Evolutionary conservation across 2,888 invertebrate species (phyloP).

Genomic region (Pedicia rivosa): DNA sequence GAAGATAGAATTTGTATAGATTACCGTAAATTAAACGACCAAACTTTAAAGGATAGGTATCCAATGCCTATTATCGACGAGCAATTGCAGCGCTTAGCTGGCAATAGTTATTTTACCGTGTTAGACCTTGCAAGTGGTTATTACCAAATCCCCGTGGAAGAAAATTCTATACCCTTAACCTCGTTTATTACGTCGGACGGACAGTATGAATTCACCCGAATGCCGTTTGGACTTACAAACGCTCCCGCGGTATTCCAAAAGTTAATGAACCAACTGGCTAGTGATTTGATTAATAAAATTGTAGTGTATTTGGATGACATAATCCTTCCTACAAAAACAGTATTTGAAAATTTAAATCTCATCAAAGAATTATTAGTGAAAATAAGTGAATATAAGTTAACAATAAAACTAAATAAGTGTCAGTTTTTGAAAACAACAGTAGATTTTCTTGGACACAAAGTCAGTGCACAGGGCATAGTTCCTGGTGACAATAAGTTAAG

Average conservation of each 20-base stretch:
- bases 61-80: slow-evolving; percentile 25
- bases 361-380: too few relatives aligned
- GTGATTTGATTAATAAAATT: slow-evolving; percentile 10
- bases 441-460: too few relatives aligned
- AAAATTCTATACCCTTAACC: slow-evolving; percentile 19
- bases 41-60: slow-evolving; percentile 19
- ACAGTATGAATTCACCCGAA: slow-evolving; percentile 21
- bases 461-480: too few relatives aligned
- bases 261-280: slow-evolving; percentile 18
- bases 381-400: too few relatives aligned
- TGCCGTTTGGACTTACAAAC: slow-evolving; percentile 26
- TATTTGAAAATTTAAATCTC: neutral
- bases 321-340: slow-evolving; percentile 9
- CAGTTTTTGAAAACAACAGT: too few relatives aligned
- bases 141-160: slow-evolving; percentile 21
- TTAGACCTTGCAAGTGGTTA: slow-evolving; percentile 21
- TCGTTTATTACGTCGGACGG: slow-evolving; percentile 25
- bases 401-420: too few relatives aligned
- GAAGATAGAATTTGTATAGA: slow-evolving; percentile 15
- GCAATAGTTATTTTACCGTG: slow-evolving; percentile 16
- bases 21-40: slow-evolving; percentile 18
- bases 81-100: slow-evolving; percentile 18
- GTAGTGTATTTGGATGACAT: neutral
- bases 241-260: slow-evolving; percentile 24
- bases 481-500: too few relatives aligned